Percentiles rank a stretch among this genome's conserved stretches.
Evolutionary conservation across 1,140 invertebrate species (phyloP).

Genomic region (Microplitis demolitor): DNA sequence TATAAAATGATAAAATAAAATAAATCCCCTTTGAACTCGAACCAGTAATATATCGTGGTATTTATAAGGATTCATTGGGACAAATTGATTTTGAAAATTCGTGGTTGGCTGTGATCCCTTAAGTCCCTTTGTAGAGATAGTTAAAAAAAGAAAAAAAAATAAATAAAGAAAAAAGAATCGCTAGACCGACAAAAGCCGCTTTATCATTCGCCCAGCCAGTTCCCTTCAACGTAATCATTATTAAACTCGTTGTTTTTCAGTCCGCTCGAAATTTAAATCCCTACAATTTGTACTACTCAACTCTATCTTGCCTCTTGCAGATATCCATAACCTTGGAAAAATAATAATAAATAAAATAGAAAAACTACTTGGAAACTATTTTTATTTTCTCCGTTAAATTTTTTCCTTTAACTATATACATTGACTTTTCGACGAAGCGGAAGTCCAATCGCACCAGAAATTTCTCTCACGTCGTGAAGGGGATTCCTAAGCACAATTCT

Average conservation of each 20-base stretch:
- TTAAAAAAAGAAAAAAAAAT: too few relatives aligned
- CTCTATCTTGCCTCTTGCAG: neutral
- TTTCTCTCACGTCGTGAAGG: conserved; percentile 33
- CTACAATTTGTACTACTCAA: conserved; percentile 3
- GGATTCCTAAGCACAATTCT: neutral
- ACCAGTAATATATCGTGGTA: conserved; percentile 13
- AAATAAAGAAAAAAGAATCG: conserved; percentile 17
- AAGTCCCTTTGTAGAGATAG: conserved; percentile 16
- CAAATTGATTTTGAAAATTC: conserved; percentile 24
- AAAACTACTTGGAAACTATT: neutral
- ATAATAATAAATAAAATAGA: neutral
- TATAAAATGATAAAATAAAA: neutral
- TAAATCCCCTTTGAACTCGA: neutral
- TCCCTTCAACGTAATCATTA: neutral
- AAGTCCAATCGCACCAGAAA: conserved; percentile 57
- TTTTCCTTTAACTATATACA: conserved; percentile 10
- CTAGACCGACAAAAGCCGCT: conserved; percentile 21
- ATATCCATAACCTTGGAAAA: neutral
- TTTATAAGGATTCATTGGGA: conserved; percentile 18
- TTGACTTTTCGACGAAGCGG: conserved; percentile 43
- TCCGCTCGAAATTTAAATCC: conserved; percentile 11
- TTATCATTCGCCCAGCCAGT: conserved; percentile 15
- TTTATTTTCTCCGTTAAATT: conserved; percentile 5
- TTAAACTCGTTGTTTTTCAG: conserved; percentile 20
- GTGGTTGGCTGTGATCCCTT: conserved; percentile 21